Base-by-base conservation (phyloP, 1,140 invertebrate genomes). In the Manduca sexta region DNA sequence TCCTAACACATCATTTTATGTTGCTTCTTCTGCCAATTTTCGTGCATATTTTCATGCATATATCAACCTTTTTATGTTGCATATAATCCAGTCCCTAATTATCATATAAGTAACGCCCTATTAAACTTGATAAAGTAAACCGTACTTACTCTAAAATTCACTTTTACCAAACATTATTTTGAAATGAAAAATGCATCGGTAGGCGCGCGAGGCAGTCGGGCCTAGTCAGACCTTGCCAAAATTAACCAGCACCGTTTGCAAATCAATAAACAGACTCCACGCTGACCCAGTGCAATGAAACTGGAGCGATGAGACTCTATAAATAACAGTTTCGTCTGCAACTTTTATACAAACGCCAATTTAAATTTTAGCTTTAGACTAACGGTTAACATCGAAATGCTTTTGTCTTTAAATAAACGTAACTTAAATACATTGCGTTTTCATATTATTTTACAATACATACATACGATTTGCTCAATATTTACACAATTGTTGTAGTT, bases 191-290 rank as follows among this genome's bases (percentile, higher is more conserved):
- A 3, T 13, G 12, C 17, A 52, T 40, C 30, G 17, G 39, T 17
- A 10, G 39, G 21, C 21, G 8, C 0, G 21, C 21, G 21, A 26
- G 21, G 4, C 12, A 14, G 21, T 29, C 6, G 31, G 45, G 13
- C 37, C 4, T 43, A 46, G 48, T 46, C 11, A 41, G 52, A 53
- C 52, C 60, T 68, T 65, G 69, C 74, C 73, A 74, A 78, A 81
- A 73, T 76, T 78, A 81, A 68, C 74, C 62, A 50, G 18, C 50
- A 43, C 59, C 50, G 68, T 63, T 67, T 58, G 63, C 64, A 53
- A 76, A 81, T 81, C 77, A 76, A 81, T 81, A 81, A 67, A 74
- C 63, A 68, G 64, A 59, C 47, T 68, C 57, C 43, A 65, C 50
- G 67, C 69, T 80, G 74, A 75, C 72, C 73, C 56, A 70, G 37